A percentile compares a stretch with the other conserved stretches of the same genome.
Evolutionary conservation across 2,888 invertebrate species (phyloP).

Genomic region (Macrosoma leucophasiata): DNA sequence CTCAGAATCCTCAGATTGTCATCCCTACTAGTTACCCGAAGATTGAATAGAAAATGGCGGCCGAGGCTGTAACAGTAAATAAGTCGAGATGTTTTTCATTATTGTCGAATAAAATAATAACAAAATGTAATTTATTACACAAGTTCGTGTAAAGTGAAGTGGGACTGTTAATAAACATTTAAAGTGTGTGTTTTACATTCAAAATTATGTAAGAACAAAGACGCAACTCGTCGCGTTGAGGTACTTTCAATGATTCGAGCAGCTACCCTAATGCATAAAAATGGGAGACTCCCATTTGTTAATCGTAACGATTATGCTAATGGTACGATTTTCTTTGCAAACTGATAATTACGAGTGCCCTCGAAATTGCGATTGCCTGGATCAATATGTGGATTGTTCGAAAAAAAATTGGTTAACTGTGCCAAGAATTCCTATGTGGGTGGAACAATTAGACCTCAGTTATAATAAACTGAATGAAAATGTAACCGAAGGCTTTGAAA

Average conservation of each 20-base stretch:
- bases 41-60: constrained; percentile 58
- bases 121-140: constrained; percentile 47
- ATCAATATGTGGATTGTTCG: constrained; percentile 85
- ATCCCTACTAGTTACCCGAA: too few relatives aligned
- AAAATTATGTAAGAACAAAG: constrained; percentile 63
- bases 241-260: constrained; percentile 45
- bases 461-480: constrained; percentile 62
- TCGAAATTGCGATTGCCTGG: constrained; percentile 82
- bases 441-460: constrained; percentile 81
- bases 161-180: constrained; percentile 34
- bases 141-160: constrained; percentile 42
- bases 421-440: constrained; percentile 86
- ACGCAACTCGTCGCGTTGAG: constrained; percentile 37
- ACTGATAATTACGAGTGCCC: constrained; percentile 76
- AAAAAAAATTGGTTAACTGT: constrained; percentile 80
- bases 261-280: constrained; percentile 63
- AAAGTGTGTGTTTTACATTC: constrained; percentile 31
- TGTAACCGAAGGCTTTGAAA: constrained; percentile 50
- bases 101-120: constrained; percentile 28
- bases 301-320: constrained; percentile 48
- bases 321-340: constrained; percentile 43
- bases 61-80: constrained; percentile 47
- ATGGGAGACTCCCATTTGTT: constrained; percentile 68
- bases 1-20: too few relatives aligned
- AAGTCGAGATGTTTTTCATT: constrained; percentile 46